Base-by-base conservation (phyloP, 2,888 invertebrate species). In the Tubulanus polymorphus region DNA sequence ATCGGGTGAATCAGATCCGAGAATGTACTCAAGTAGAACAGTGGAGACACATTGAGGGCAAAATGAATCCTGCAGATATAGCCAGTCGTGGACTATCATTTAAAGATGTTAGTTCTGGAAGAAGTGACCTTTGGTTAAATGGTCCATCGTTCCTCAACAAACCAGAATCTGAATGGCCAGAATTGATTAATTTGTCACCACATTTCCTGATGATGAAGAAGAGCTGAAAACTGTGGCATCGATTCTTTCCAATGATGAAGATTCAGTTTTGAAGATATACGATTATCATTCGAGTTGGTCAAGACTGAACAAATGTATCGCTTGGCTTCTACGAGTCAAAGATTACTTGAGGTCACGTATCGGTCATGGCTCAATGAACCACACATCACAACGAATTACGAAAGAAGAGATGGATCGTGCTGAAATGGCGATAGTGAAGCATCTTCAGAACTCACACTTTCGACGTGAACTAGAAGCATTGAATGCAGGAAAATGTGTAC, bases 261-360 rank as follows among this genome's bases (percentile, higher is more conserved):
- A 8, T 15, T 23, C 41, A 41, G 20, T 41, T 18, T 41, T 3
- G 6, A n/a, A 41, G 5, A 41, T 45, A 32, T 18, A 25, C n/a
- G 25, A 15, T 23, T 55, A 52, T 48, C 52, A 51, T 20, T 54
- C 57, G 23, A 26, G 23, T 23, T 57, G 57, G 57, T 37, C 28
- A 27, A 20, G 55, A 20, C n/a, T 35, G 2, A 57, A 53, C 32
- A 27, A 37, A 23, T 54, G 52, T 37, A 37, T 54, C 6, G 52
- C 57, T n/a, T 10, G n/a, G n/a, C n/a, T n/a, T n/a, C n/a, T n/a
- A n/a, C n/a, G n/a, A n/a, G n/a, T n/a, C n/a, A n/a, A n/a, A n/a
- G n/a, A n/a, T n/a, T n/a, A n/a, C n/a, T n/a, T n/a, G n/a, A n/a
- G n/a, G n/a, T n/a, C n/a, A n/a, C 15, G 23, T 8, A 23, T 41